These are phyloP conservation scores for Cynopterus sphinx DNA, from an alignment of 2,797 vertebrate genomes.

Conservation along the genomic window DNA sequence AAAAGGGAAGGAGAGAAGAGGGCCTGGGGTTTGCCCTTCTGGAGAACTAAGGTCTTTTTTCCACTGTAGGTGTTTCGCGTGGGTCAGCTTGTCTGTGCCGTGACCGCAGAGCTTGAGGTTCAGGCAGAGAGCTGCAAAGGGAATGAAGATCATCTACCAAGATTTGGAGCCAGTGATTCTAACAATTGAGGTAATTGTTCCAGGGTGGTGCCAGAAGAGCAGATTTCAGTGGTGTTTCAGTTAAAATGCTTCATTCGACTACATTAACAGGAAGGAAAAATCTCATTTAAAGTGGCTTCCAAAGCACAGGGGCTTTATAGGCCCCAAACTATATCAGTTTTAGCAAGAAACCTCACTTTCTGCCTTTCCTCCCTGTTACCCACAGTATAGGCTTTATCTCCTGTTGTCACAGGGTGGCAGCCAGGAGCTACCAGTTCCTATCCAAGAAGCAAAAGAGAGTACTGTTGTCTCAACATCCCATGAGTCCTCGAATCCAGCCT, in stretches of 20 bases:
- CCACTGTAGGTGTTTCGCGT: slow-evolving; percentile 79
- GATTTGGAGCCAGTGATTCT: slow-evolving; percentile 79
- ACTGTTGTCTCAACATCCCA: not conserved
- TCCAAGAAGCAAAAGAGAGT: not conserved
- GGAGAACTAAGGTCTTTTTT: not conserved
- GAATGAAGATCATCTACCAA: slow-evolving; percentile 77
- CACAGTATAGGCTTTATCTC: not conserved
- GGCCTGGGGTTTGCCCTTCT: not conserved
- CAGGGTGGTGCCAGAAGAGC: not conserved
- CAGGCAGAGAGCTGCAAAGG: slow-evolving; percentile 65
- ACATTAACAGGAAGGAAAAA: not conserved
- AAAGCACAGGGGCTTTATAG: not conserved
- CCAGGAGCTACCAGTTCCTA: not conserved
- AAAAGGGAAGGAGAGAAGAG: not conserved
- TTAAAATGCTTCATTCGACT: not conserved
- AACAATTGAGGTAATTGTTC: slow-evolving; percentile 79
- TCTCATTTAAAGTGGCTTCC: not conserved
- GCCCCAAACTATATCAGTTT: not conserved
- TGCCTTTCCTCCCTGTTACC: not conserved
- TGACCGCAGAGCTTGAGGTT: slow-evolving; percentile 79
- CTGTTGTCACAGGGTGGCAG: not conserved
- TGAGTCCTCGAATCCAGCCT: not conserved
- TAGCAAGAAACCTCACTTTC: not conserved
- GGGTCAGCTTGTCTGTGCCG: slow-evolving; percentile 81
- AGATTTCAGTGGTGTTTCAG: fast-evolving